Conservation (phyloP, 2,888 invertebrate species). For the Leucania comma region DNA sequence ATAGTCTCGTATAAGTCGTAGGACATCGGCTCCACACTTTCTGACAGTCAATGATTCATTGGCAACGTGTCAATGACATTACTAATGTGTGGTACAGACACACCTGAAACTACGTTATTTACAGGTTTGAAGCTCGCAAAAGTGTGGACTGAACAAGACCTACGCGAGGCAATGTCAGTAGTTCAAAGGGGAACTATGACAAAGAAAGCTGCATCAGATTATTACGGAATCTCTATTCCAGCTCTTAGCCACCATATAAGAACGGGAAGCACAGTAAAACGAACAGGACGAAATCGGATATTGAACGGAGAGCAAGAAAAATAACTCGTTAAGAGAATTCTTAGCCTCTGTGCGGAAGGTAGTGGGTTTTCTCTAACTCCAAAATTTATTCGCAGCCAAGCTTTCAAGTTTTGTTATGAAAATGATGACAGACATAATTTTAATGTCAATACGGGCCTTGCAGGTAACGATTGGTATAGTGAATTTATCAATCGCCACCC, state of each 20-base stretch:
- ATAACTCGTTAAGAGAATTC: conserved; percentile 7
- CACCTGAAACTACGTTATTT: neutral
- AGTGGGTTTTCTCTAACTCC: neutral
- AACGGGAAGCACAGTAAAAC: conserved; percentile 24
- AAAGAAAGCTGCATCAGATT: conserved; percentile 22
- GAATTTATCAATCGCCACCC: conserved; percentile 4
- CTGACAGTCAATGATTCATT: neutral
- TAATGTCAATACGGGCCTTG: neutral
- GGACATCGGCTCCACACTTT: neutral
- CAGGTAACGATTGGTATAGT: neutral
- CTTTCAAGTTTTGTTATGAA: neutral
- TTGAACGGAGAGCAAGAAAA: conserved; percentile 29
- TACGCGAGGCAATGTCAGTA: conserved; percentile 25
- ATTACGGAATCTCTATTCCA: conserved; percentile 24
- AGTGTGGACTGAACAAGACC: conserved; percentile 21
- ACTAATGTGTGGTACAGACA: neutral
- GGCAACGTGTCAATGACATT: neutral
- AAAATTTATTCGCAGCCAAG: neutral
- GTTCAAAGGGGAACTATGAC: conserved; percentile 16
- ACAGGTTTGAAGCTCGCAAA: conserved; percentile 9
- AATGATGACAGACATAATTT: neutral
- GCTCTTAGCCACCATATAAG: conserved; percentile 23
- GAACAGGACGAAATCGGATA: conserved; percentile 24
- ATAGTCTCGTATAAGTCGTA: neutral
- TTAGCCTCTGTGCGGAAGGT: conserved; percentile 6